Conservation (phyloP, 2,888 invertebrate genomes). For the Drosophila emarginata region DNA sequence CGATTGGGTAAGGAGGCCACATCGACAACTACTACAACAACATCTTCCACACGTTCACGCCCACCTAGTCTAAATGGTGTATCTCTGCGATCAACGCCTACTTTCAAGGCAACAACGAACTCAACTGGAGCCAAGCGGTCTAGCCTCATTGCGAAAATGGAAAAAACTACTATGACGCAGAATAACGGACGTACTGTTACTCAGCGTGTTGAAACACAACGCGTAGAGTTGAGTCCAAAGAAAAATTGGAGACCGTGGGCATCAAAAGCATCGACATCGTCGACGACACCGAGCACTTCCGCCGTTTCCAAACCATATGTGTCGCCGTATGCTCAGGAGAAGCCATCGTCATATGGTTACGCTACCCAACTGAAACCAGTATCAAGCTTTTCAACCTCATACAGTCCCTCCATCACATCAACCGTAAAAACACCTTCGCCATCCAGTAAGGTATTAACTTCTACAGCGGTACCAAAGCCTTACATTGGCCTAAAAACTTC, state of each 20-base stretch:
- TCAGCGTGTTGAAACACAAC: constrained; percentile 65
- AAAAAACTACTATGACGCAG: constrained; percentile 71
- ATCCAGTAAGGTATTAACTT: constrained; percentile 20
- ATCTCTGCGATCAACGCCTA: constrained; percentile 48
- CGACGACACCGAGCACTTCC: constrained; percentile 7
- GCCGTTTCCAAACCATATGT: constrained; percentile 17
- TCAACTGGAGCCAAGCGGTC: constrained; percentile 45
- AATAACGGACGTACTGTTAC: constrained; percentile 73
- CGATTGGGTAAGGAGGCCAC: constrained; percentile 37
- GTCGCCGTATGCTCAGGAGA: constrained; percentile 29
- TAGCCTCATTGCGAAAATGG: constrained; percentile 63
- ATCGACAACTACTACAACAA: constrained; percentile 23
- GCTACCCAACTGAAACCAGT: constrained; percentile 12
- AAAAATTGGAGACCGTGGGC: constrained; percentile 41
- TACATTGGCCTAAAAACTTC: constrained; percentile 13
- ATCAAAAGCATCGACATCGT: constrained; percentile 17
- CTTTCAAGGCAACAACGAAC: constrained; percentile 52
- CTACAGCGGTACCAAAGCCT: constrained; percentile 33
- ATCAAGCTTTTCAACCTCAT: constrained; percentile 15
- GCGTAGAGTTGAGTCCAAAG: constrained; percentile 46
- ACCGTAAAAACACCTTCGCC: constrained; percentile 28
- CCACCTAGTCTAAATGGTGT: constrained; percentile 53
- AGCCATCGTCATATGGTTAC: constrained; percentile 22
- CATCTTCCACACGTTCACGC: constrained; percentile 29
- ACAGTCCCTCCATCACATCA: not conserved